Evolutionary conservation across 1,140 invertebrate genomes (phyloP), one percentile per base, ranked within the genome.

Genomic region (Dinoponera quadriceps): DNA sequence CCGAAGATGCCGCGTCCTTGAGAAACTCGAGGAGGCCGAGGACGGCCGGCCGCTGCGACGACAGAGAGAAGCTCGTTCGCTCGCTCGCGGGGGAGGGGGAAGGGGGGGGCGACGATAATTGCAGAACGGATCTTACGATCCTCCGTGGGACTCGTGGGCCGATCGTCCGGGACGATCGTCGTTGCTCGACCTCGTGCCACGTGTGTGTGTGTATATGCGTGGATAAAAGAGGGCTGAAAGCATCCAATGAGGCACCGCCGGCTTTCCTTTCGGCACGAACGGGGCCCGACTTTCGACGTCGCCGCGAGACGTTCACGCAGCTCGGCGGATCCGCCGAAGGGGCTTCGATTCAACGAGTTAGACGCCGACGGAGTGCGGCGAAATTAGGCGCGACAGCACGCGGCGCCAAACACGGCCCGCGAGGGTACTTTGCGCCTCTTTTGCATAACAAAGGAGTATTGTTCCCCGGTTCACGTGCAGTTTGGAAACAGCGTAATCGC

Each of bases 1-100:
- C 86, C 83, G 75, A 84, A 72, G 84, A 83, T 78, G 49, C 69
- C 18, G 78, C 88, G 86, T 89, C 88, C 88, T 89, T 89, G 88
- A 77, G 71, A 86, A 82, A 82, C 83, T 85, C 87, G 78, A 88
- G 73, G 83, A 85, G 84, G 87, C 73, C 84, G 86, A 80, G 69
- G 84, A 83, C 77, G 80, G 48, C 27, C 69, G 83, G 38, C 25
- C 63, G 62, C 27, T 29, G 22, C 59, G 83, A 72, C 82, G 65
- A 71, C 55, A 51, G 65, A 44, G 48, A 27, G 65, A n/a, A 55
- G 55, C 27, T 59, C 63, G 16, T 33, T 25, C 22, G 27, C 20
- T 68, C 44, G 0, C 25, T 22, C 1, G 44, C 25, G 54, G 25
- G 63, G 27, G 25, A 54, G 66, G 38, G 11, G 48, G 54, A 55